Evolutionary conservation across 2,797 vertebrate species (phyloP), one percentile per base, ranked within the genome.

Genomic region (Hephaestus fuliginosus): DNA sequence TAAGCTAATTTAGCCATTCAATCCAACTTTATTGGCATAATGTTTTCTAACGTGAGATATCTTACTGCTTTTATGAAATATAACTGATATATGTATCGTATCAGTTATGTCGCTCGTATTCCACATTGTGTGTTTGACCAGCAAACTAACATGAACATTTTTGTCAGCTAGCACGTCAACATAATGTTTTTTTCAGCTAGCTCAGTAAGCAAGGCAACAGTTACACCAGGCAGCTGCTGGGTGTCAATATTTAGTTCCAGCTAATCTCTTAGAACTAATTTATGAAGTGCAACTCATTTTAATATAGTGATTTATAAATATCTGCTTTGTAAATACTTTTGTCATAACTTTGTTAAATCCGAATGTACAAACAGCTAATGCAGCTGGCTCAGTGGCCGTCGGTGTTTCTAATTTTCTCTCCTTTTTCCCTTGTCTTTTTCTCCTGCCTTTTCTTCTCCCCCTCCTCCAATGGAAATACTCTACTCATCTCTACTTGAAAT

Each of bases 401-500:
- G 64, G 9, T 63, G 28, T 46, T 69, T 75, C 22, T 52, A 33
- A 41, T 53, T 22, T 49, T 28, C 20, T 56, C 13, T 46, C 9
- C 33, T 15, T 70, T 70, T 33, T 5, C 30, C 25, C 17, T 2
- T 1, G 17, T 30, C 13, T 20, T 30, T 61, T 52, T 46, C 1
- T 22, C 9, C 39, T 53, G n/a, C 10, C 25, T 14, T 14, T 55
- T 46, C 36, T 51, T 14, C 20, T 61, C 4, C 8, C 8, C 30
- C 20, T 41, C 13, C 30, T 58, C 44, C 3, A 36, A 10, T 71
- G 36, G 43, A 63, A 75, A 53, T 62, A 49, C 28, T 43, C 22
- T 5, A 13, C 62, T 60, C 49, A 30, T 20, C 18, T 36, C 28
- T 55, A 5, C 62, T 74, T 79, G 63, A 81, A 43, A 76, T 78